A percentile compares a stretch with the other conserved stretches of the same genome.
Evolutionary conservation across 2,113 vertebrate genomes (phyloP).

Genomic region (Myxocyprinus asiaticus): DNA sequence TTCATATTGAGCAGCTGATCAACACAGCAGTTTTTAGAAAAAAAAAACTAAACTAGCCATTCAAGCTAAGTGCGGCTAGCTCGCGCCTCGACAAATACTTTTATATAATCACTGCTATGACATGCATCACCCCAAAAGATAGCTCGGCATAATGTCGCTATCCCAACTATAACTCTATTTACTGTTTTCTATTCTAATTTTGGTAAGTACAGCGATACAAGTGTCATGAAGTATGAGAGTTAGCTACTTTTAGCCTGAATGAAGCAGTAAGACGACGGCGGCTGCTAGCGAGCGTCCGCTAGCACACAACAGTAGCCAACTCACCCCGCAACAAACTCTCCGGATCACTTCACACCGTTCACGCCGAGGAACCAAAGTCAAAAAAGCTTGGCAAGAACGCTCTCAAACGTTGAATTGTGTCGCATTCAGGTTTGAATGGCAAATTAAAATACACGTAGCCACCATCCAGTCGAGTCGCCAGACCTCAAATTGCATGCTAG

Average conservation of each 20-base stretch:
- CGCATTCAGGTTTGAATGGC: neutral
- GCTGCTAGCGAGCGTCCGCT: conserved; percentile 22
- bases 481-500: conserved; percentile 44
- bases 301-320: conserved; percentile 36
- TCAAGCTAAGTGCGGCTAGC: conserved; percentile 14
- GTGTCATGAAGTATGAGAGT: conserved; percentile 13
- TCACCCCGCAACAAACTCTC: conserved; percentile 49
- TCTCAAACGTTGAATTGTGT: neutral
- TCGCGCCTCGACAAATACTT: conserved; percentile 23
- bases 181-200: neutral
- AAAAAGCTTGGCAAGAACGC: neutral
- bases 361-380: neutral
- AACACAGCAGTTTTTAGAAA: neutral
- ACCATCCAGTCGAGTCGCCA: conserved; percentile 36
- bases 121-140: neutral
- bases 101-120: conserved; percentile 23
- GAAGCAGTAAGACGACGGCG: conserved; percentile 8
- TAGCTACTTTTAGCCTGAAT: conserved; percentile 4
- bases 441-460: conserved; percentile 34
- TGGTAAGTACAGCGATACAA: neutral
- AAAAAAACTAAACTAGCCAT: conserved; percentile 16
- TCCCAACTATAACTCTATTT: neutral
- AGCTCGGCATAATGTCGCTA: neutral
- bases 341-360: conserved; percentile 35
- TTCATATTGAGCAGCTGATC: neutral